A percentile compares a stretch with the other conserved stretches of the same genome.
Conservation (phyloP, 1,140 invertebrate species). For the Mya arenaria region DNA sequence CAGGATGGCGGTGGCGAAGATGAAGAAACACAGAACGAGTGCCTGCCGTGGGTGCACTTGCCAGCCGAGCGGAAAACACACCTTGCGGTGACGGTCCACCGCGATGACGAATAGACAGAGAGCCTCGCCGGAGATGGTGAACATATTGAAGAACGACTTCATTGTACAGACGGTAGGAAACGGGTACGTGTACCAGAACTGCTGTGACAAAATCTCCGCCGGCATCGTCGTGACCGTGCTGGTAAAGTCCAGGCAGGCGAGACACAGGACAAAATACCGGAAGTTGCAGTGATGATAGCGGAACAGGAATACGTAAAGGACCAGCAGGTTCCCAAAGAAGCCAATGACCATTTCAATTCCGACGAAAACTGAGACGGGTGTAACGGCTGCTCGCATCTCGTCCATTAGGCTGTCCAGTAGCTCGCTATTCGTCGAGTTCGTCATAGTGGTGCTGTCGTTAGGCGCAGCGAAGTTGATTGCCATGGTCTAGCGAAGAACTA, state of each 20-base stretch:
- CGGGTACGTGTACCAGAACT: slow-evolving; percentile 64
- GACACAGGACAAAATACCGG: slow-evolving; percentile 60
- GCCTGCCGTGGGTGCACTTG: slow-evolving; percentile 51
- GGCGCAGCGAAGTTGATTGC: too few relatives aligned
- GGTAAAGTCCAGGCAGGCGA: slow-evolving; percentile 59
- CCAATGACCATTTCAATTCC: slow-evolving; percentile 58
- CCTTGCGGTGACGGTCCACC: slow-evolving; percentile 61
- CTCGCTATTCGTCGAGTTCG: too few relatives aligned
- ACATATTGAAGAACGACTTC: slow-evolving; percentile 58
- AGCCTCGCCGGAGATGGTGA: slow-evolving; percentile 60
- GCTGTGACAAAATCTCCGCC: slow-evolving; percentile 62
- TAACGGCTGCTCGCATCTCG: background rate
- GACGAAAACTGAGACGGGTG: slow-evolving; percentile 39
- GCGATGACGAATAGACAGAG: slow-evolving; percentile 59
- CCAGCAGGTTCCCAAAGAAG: slow-evolving; percentile 60
- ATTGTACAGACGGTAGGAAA: slow-evolving; percentile 54
- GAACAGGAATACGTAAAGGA: slow-evolving; percentile 60
- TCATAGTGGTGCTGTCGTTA: too few relatives aligned
- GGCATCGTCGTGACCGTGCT: slow-evolving; percentile 62
- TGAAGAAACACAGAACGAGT: background rate
- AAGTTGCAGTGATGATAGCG: slow-evolving; percentile 55
- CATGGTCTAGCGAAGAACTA: too few relatives aligned
- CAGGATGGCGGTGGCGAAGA: background rate
- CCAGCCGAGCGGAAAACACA: slow-evolving; percentile 57
- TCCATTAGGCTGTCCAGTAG: too few relatives aligned